Evolutionary conservation across 1,140 invertebrate species (phyloP).

Genomic region (Drosophila mauritiana): DNA sequence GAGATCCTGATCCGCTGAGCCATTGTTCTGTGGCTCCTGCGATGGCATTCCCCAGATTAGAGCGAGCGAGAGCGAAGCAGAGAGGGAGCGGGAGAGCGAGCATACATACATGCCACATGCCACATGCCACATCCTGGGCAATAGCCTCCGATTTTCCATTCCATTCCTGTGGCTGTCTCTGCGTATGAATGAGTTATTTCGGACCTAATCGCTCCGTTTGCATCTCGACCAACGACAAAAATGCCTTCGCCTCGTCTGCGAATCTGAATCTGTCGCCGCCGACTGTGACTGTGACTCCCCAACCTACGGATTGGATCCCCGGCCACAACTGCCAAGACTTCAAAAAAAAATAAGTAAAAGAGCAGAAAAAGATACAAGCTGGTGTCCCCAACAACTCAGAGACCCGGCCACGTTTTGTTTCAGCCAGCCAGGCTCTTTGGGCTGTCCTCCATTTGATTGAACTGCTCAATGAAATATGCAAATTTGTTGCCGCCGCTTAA

Average conservation of each 20-base stretch:
- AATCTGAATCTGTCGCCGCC: slow-evolving; percentile 51
- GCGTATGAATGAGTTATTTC: slow-evolving; percentile 84
- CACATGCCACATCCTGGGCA: slow-evolving; percentile 14
- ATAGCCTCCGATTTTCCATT: background rate
- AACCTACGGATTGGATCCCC: background rate
- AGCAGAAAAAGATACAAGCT: background rate
- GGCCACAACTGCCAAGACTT: background rate
- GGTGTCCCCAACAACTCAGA: slow-evolving; percentile 5
- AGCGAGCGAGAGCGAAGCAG: background rate
- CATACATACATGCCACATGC: background rate
- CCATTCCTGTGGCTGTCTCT: slow-evolving; percentile 25
- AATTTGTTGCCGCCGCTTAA: slow-evolving; percentile 80
- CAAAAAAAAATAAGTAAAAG: background rate
- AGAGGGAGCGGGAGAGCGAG: background rate
- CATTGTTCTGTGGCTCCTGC: slow-evolving; percentile 75
- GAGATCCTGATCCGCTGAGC: slow-evolving; percentile 30
- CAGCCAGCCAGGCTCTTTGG: slow-evolving; percentile 30
- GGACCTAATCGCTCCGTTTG: slow-evolving; percentile 72
- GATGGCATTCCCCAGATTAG: slow-evolving; percentile 80
- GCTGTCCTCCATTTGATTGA: slow-evolving; percentile 83
- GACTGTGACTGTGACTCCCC: slow-evolving; percentile 31
- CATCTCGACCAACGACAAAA: slow-evolving; percentile 61
- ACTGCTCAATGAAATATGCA: slow-evolving; percentile 84
- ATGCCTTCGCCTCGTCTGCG: slow-evolving; percentile 45
- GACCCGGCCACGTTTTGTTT: slow-evolving; percentile 28